A percentile compares a stretch with the other conserved stretches of the same genome.
Conservation (phyloP, 2,888 invertebrate species). For the Protodeltote pygarga region DNA sequence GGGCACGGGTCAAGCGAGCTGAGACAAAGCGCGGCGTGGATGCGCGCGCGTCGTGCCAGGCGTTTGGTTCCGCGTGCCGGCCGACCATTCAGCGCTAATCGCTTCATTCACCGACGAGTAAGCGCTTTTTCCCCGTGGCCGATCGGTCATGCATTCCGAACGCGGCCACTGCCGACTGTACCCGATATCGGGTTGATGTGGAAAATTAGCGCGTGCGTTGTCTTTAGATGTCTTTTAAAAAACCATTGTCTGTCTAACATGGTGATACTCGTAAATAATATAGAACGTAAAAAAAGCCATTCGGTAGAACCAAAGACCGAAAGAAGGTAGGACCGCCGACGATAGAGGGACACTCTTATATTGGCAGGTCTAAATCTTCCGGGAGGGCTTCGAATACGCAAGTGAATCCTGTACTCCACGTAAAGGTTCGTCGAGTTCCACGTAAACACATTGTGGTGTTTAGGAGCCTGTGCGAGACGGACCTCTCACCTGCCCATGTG, state of each 20-base stretch:
- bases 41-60: constrained; percentile 72
- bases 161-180: constrained; percentile 63
- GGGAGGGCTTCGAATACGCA: too few species aligned
- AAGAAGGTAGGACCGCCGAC: too few species aligned
- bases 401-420: too few species aligned
- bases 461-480: too few species aligned
- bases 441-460: too few species aligned
- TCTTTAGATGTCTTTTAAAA: constrained; percentile 12
- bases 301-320: too few species aligned
- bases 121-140: constrained; percentile 77
- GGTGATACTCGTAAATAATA: neutral
- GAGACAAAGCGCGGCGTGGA: constrained; percentile 80
- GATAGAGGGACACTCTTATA: too few species aligned
- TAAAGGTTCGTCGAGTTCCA: too few species aligned
- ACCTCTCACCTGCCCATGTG: too few species aligned
- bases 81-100: constrained; percentile 83
- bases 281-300: neutral
- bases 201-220: constrained; percentile 61
- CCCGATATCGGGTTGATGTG: constrained; percentile 61
- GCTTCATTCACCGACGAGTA: constrained; percentile 81
- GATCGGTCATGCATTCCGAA: constrained; percentile 85
- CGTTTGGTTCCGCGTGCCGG: constrained; percentile 83
- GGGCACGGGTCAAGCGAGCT: constrained; percentile 85
- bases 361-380: too few species aligned
- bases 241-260: neutral